Conservation (phyloP, 2,113 vertebrate genomes). For the Muntiacus reevesi region DNA sequence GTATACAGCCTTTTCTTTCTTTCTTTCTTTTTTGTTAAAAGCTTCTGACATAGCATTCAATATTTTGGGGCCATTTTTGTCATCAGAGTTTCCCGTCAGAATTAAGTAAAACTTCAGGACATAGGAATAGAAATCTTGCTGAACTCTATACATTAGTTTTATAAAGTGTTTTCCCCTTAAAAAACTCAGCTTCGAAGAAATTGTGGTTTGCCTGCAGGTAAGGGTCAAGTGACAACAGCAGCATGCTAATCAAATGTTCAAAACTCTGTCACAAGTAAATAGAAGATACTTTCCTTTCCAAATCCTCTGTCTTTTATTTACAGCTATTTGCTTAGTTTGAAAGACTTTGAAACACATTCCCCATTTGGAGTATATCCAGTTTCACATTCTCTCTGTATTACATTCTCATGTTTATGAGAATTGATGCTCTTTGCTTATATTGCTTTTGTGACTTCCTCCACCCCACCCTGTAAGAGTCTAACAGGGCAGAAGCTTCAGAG, state of each 20-base stretch:
- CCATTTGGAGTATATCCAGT: slow-evolving; percentile 66
- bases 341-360: slow-evolving; percentile 62
- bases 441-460: slow-evolving; percentile 61
- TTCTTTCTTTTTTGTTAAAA: slow-evolving; percentile 54
- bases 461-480: slow-evolving; percentile 72
- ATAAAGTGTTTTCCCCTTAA: slow-evolving; percentile 52
- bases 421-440: slow-evolving; percentile 71
- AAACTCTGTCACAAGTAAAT: slow-evolving; percentile 18
- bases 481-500: slow-evolving; percentile 77
- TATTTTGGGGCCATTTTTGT: slow-evolving; percentile 54
- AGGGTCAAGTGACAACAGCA: neutral
- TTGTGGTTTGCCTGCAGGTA: slow-evolving; percentile 32
- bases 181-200: slow-evolving; percentile 35
- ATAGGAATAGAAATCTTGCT: slow-evolving; percentile 52
- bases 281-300: slow-evolving; percentile 32
- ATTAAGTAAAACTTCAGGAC: slow-evolving; percentile 69
- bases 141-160: slow-evolving; percentile 48
- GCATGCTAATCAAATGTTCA: neutral
- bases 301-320: slow-evolving; percentile 16
- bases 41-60: slow-evolving; percentile 67
- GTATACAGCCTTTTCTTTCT: slow-evolving; percentile 21
- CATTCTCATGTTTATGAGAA: slow-evolving; percentile 76
- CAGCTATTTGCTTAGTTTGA: slow-evolving; percentile 59
- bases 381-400: slow-evolving; percentile 74
- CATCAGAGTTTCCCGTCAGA: slow-evolving; percentile 64